These are phyloP conservation scores for Rhinophrynus dorsalis DNA, from an alignment of 2,797 vertebrate genomes.

Conservation along the genomic window DNA sequence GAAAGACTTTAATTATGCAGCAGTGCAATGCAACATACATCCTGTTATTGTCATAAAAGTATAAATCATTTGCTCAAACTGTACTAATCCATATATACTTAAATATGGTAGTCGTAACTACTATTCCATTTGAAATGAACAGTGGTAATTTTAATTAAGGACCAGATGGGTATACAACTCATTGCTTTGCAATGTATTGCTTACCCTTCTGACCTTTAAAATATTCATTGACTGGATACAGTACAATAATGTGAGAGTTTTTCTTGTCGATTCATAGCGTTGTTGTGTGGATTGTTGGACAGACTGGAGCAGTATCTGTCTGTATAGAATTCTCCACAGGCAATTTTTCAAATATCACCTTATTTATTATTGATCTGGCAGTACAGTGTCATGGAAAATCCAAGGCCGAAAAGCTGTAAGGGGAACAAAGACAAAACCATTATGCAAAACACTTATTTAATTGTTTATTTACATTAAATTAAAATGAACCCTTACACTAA, in stretches of 20 bases:
- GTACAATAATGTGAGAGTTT: neutral
- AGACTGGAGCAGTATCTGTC: neutral
- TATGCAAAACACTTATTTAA: neutral
- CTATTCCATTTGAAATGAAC: neutral
- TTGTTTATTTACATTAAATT: no score
- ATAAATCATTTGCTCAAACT: neutral
- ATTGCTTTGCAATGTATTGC: no score
- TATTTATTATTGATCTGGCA: constrained; percentile 70
- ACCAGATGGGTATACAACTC: no score
- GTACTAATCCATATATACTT: neutral
- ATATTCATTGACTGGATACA: no score
- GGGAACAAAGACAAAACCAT: constrained; percentile 45
- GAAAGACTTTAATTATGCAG: no score
- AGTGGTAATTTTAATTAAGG: neutral
- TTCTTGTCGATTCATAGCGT: neutral
- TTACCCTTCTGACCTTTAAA: no score
- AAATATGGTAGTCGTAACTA: neutral
- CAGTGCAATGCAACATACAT: neutral
- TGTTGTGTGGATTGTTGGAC: neutral
- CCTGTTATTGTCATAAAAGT: neutral
- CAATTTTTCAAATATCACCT: constrained; percentile 45
- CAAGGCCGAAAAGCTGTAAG: constrained; percentile 70
- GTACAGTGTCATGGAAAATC: constrained; percentile 71
- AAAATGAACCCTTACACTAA: no score
- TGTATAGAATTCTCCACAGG: neutral